Conservation (phyloP, 2,888 invertebrate species). For the Luperina testacea region DNA sequence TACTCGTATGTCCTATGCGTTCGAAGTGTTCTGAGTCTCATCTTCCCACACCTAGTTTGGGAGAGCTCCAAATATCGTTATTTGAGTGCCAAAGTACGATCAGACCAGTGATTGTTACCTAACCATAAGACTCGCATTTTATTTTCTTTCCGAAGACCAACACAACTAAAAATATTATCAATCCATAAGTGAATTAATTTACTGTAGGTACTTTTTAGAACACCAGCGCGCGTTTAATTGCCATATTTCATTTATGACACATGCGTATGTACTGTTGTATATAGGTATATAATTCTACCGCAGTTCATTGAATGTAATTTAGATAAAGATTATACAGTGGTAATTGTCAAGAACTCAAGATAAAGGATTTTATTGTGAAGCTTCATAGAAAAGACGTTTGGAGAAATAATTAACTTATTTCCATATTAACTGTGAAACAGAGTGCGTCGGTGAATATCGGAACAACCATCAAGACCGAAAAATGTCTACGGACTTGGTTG, state of each 20-base stretch:
- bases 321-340: conserved; percentile 84
- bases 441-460: conserved; percentile 66
- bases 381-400: conserved; percentile 79
- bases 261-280: conserved; percentile 64
- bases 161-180: conserved; percentile 72
- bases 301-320: conserved; percentile 81
- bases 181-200: conserved; percentile 78
- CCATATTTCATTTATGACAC: conserved; percentile 78
- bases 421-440: conserved; percentile 70
- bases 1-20: conserved; percentile 35
- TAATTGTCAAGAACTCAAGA: conserved; percentile 73
- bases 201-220: conserved; percentile 72
- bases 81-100: conserved; percentile 76
- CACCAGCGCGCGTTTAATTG: conserved; percentile 69
- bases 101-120: conserved; percentile 73
- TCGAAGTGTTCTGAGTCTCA: conserved; percentile 52
- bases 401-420: conserved; percentile 75
- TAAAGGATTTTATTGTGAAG: conserved; percentile 84
- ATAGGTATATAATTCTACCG: conserved; percentile 65
- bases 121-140: conserved; percentile 66
- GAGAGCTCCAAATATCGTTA: conserved; percentile 78
- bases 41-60: conserved; percentile 72
- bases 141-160: conserved; percentile 73
- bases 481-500: conserved; percentile 78
- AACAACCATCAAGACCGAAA: conserved; percentile 52